Percentiles rank a stretch among this genome's conserved stretches.
Conservation (phyloP, 1,140 invertebrate genomes). For the Drosophila pachea region DNA sequence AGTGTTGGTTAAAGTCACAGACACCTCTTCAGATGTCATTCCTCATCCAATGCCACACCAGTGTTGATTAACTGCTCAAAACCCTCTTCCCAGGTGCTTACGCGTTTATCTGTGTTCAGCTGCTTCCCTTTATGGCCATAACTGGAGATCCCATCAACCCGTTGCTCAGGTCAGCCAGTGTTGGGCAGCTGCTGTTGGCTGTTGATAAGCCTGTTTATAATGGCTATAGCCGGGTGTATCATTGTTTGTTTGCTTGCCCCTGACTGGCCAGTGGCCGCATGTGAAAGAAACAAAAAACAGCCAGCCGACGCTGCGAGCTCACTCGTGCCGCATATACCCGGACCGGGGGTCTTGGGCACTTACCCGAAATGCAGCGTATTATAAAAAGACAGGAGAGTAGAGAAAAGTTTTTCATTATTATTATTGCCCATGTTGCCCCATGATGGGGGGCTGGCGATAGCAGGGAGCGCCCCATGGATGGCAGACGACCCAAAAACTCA, state of each 20-base stretch:
- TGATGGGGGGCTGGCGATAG: constrained; percentile 45
- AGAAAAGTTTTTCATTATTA: constrained; percentile 48
- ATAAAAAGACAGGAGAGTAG: constrained; percentile 16
- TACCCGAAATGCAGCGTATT: constrained; percentile 30
- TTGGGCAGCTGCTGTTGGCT: not conserved
- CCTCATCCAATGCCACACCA: no score
- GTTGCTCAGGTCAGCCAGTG: constrained; percentile 4
- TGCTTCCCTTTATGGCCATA: not conserved
- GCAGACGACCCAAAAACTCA: constrained; percentile 52
- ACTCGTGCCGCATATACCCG: constrained; percentile 27
- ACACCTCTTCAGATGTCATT: no score
- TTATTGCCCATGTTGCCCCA: constrained; percentile 45
- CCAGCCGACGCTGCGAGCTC: constrained; percentile 8
- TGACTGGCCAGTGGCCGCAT: constrained; percentile 38
- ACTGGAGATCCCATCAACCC: no score
- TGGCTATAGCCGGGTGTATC: not conserved
- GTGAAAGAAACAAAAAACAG: constrained; percentile 43
- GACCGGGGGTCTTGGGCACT: constrained; percentile 24
- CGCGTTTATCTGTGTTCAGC: not conserved
- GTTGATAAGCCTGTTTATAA: no score
- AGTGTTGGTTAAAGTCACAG: not conserved
- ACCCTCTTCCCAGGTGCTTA: not conserved
- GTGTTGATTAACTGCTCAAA: no score
- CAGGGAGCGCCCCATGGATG: constrained; percentile 17
- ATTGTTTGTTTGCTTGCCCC: constrained; percentile 10